These are phyloP conservation scores for Coregonus clupeaformis DNA, from an alignment of 2,113 vertebrate species.

Conservation along the genomic window DNA sequence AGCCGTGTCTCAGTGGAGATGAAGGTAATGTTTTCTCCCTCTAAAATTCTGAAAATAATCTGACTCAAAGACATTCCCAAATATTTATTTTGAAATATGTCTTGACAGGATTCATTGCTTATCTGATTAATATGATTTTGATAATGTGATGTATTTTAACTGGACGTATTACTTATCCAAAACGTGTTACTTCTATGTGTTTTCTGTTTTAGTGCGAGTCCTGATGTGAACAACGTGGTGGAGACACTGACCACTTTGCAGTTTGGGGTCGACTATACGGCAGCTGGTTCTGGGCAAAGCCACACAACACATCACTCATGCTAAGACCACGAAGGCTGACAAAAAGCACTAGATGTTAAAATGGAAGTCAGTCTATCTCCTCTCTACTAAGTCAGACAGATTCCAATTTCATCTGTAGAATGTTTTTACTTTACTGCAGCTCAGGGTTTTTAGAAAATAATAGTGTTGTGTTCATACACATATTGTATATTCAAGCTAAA, in stretches of 20 bases:
- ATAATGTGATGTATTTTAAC: neutral
- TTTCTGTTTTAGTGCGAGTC: conserved; percentile 62
- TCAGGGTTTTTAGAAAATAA: no score
- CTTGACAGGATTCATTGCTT: neutral
- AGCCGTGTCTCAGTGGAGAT: no score
- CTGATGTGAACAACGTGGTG: conserved; percentile 38
- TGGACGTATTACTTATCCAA: neutral
- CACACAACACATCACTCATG: conserved; percentile 39
- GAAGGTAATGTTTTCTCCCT: conserved; percentile 48
- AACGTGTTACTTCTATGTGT: neutral
- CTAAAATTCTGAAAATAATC: neutral
- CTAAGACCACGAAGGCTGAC: conserved; percentile 24
- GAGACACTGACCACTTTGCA: conserved; percentile 69
- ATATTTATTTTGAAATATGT: neutral
- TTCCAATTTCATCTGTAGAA: no score
- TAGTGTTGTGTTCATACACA: no score
- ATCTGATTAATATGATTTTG: no score
- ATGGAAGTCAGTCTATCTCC: no score
- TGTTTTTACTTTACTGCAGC: no score
- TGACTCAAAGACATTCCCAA: no score
- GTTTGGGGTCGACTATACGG: conserved; percentile 62
- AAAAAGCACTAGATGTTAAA: conserved; percentile 3
- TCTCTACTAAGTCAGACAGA: no score
- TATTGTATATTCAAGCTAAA: no score
- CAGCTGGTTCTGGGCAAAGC: conserved; percentile 63